phyloP scores from a whole-genome alignment of 2,797 vertebrate species.

The Sus cebifrons region DNA sequence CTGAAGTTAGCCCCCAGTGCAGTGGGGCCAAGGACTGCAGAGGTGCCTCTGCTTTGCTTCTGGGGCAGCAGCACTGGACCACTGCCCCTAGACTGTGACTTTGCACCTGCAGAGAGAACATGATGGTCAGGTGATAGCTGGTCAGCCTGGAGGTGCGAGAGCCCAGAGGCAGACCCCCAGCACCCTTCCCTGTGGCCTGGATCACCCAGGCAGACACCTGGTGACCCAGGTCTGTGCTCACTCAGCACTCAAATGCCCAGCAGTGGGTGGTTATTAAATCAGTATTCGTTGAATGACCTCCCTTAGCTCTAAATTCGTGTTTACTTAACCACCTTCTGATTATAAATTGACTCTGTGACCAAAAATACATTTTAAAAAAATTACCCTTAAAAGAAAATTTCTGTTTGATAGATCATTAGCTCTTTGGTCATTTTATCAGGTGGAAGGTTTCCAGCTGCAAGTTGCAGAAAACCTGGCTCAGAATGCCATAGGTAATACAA shows the following conservation, averaged over 20 bases:
- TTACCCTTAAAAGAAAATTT: background rate
- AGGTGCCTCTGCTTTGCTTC: background rate
- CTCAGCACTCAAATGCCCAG: background rate
- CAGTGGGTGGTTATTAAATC: background rate
- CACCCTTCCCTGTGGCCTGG: background rate
- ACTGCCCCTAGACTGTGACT: accelerated
- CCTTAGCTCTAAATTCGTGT: background rate
- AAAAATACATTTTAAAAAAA: background rate
- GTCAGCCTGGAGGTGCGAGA: background rate
- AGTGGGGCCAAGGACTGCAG: background rate
- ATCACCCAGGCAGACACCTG: background rate
- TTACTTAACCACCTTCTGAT: background rate
- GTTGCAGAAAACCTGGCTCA: background rate
- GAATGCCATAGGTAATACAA: background rate
- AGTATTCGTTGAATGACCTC: background rate
- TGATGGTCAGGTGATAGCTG: background rate
- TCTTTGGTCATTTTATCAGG: background rate
- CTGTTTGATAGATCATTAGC: background rate
- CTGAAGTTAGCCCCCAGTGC: background rate
- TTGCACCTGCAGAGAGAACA: background rate
- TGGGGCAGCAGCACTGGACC: background rate
- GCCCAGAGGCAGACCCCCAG: background rate
- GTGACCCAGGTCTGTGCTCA: background rate
- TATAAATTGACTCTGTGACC: background rate
- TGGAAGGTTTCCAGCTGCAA: background rate